These are phyloP conservation scores for Rhadinocentrus ornatus DNA, from an alignment of 2,797 vertebrate genomes.

Conservation along the genomic window DNA sequence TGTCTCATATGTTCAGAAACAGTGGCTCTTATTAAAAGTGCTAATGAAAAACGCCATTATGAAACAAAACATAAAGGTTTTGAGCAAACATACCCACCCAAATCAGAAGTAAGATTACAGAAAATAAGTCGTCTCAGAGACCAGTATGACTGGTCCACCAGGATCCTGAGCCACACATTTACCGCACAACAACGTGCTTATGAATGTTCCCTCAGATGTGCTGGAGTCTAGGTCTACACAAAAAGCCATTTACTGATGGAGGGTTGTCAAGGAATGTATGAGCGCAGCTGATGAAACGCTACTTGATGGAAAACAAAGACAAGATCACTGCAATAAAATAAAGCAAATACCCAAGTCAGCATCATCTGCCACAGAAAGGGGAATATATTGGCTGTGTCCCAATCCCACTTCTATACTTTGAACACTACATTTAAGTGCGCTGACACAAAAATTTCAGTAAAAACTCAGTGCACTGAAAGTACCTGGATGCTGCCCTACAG, in stretches of 20 bases:
- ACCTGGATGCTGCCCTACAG: too few species aligned
- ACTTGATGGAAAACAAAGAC: constrained; percentile 40
- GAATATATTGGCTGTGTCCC: too few species aligned
- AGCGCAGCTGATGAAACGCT: constrained; percentile 20
- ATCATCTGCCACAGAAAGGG: constrained; percentile 21
- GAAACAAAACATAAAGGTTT: not conserved
- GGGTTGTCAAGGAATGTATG: constrained; percentile 16
- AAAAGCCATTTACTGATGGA: constrained; percentile 33
- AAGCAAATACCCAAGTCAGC: constrained; percentile 44
- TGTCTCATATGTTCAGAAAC: not conserved
- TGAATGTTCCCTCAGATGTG: constrained; percentile 7
- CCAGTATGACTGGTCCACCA: constrained; percentile 9
- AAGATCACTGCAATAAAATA: constrained; percentile 32
- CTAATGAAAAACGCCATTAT: not conserved
- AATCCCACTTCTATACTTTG: too few species aligned
- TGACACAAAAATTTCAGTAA: too few species aligned
- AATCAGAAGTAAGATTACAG: constrained; percentile 10
- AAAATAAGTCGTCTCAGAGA: constrained; percentile 17
- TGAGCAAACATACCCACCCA: constrained; percentile 22
- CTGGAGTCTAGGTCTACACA: constrained; percentile 34
- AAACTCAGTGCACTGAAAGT: too few species aligned
- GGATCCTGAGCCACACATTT: constrained; percentile 6
- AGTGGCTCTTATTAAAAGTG: not conserved
- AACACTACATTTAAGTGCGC: too few species aligned
- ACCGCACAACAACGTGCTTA: constrained; percentile 13